Base-by-base conservation (phyloP, 2,888 invertebrate genomes). In the Agrochola lychnidis region DNA sequence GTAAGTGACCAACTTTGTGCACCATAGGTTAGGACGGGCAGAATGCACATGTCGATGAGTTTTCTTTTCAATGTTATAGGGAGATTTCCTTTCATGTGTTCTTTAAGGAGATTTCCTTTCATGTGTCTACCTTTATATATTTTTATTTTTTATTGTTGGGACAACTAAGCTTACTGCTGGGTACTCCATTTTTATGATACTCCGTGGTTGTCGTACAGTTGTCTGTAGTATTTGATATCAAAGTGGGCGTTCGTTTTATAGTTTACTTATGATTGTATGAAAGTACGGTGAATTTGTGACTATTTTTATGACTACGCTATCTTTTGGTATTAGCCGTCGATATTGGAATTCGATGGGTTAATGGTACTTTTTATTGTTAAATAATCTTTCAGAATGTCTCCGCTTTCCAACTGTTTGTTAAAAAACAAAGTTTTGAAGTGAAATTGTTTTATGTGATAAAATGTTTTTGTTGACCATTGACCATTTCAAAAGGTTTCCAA, bases 181-280 rank as follows among this genome's bases (percentile, higher is more conserved):
- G 7, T 12, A 51, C 22, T 80, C 80, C 76, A 57, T 80, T 70
- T 56, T 4, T 78, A 9, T 74, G 0, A 19, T 10, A 22, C 10
- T 79, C 74, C 3, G 36, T 59, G 69, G 66, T 61, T 14, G 2
- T 12, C 4, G 45, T 61, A 30, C 14, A 48, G 25, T 48, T 48
- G 45, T 45, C 25, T 42, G 30, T 19, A 56, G 40, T 67, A 69
- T 81, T 70, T 57, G 22, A 61, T 66, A 40, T 74, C 72, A 73
- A 51, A 36, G 45, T 82, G 71, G 86, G 87, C 67, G 85, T 76
- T 53, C 25, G 16, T 70, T 70, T 84, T 81, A 86, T 81, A 61
- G 76, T 57, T 73, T 57, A 67, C 72, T 64, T 77, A 78, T 78
- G 59, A 75, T 81, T 78, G 61, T 75, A 68, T 25, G 63, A 73